These are phyloP conservation scores for Procambarus clarkii DNA, from an alignment of 1,140 invertebrate genomes.

Conservation along the genomic window DNA sequence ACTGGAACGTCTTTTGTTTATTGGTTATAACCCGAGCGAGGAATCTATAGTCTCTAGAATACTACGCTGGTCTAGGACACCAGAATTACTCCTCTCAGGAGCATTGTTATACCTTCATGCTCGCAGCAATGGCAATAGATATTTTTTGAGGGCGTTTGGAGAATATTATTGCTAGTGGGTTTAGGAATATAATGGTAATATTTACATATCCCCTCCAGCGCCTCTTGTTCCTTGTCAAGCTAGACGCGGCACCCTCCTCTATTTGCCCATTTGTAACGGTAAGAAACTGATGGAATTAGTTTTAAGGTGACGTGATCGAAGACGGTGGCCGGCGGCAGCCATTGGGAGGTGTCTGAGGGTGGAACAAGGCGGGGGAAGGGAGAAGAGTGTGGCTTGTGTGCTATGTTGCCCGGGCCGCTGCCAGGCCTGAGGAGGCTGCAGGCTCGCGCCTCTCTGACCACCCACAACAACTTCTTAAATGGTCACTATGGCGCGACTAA, in stretches of 20 bases:
- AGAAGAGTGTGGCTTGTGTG: conserved; percentile 49
- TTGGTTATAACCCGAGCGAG: conserved; percentile 26
- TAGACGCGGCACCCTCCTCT: neutral
- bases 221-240: conserved; percentile 59
- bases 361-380: neutral
- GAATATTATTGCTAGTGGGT: neutral
- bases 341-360: neutral
- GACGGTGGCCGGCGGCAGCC: neutral
- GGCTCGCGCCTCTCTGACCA: conserved; percentile 54
- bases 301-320: neutral
- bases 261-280: conserved; percentile 27
- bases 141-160: neutral
- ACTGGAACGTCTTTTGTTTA: conserved; percentile 59
- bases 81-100: too few species aligned
- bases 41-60: conserved; percentile 22
- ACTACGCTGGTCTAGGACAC: neutral
- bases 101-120: too few species aligned
- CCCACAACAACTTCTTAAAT: conserved; percentile 9
- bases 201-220: conserved; percentile 48
- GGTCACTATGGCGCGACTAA: neutral
- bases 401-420: neutral
- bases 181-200: neutral
- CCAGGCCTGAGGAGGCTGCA: neutral
- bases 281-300: conserved; percentile 6
- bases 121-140: too few species aligned